Conservation (phyloP, 1,140 invertebrate species). For the Chymomyza costata region DNA sequence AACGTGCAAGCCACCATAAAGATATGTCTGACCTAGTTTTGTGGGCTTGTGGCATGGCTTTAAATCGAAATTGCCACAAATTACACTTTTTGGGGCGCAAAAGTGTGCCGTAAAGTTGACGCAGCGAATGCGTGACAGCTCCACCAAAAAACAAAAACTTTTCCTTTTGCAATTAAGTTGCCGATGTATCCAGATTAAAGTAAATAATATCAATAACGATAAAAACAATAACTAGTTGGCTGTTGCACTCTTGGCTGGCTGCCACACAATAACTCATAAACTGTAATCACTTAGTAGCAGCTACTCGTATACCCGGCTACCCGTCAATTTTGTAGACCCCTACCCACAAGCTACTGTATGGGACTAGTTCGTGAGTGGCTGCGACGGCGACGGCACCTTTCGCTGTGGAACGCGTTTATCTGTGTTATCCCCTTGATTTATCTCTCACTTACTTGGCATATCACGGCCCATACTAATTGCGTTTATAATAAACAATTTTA, state of each 20-base stretch:
- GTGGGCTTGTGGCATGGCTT: conserved; percentile 21
- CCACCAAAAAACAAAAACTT: conserved; percentile 29
- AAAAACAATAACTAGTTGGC: conserved; percentile 20
- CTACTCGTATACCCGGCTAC: background rate
- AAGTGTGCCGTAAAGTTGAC: conserved; percentile 70
- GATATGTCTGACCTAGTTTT: conserved; percentile 60
- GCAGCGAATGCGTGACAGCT: conserved; percentile 60
- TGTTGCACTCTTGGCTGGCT: conserved; percentile 3
- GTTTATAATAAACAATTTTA: conserved; percentile 63
- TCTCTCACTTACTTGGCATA: conserved; percentile 48
- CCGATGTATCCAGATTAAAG: conserved; percentile 64
- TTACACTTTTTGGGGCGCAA: conserved; percentile 66
- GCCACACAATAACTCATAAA: conserved; percentile 59
- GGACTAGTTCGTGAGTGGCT: too few relatives aligned
- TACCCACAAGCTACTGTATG: too few relatives aligned
- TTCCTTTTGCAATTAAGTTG: conserved; percentile 62
- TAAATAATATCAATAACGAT: conserved; percentile 63
- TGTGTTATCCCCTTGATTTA: conserved; percentile 65
- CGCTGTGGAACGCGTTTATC: conserved; percentile 38
- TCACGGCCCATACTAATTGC: conserved; percentile 36
- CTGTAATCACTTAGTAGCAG: conserved; percentile 58
- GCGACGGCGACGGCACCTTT: too few relatives aligned
- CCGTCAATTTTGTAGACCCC: too few relatives aligned
- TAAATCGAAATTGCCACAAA: conserved; percentile 63
- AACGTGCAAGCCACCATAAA: background rate